Conservation (phyloP, 2,888 invertebrate species). For the Odontocolon sp. region DNA sequence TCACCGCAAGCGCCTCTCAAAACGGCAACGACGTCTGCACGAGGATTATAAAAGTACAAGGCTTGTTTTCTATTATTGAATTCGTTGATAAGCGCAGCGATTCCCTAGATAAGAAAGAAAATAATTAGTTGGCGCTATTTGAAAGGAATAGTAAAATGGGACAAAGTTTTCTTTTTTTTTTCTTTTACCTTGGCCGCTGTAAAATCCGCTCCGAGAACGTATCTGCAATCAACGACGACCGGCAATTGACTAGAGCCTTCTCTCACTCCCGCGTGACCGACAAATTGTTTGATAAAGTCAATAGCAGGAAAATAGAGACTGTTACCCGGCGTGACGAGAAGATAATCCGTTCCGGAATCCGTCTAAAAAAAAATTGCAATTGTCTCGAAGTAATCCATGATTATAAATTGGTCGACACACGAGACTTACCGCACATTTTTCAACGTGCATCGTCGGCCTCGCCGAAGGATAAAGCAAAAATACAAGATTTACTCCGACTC, state of each 20-base stretch:
- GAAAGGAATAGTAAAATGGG: background rate
- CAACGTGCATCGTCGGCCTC: conserved; percentile 88
- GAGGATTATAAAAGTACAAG: conserved; percentile 87
- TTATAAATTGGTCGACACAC: no score
- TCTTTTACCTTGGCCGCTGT: conserved; percentile 87
- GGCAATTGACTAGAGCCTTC: conserved; percentile 88
- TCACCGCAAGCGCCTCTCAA: conserved; percentile 86
- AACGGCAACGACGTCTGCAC: conserved; percentile 86
- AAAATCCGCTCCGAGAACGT: conserved; percentile 91
- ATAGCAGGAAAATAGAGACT: conserved; percentile 92
- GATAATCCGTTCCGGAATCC: conserved; percentile 86
- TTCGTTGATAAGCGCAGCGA: conserved; percentile 89
- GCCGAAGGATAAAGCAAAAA: conserved; percentile 91
- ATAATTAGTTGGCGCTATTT: background rate
- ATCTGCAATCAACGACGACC: conserved; percentile 91
- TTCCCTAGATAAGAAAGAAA: conserved; percentile 82
- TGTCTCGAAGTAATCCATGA: background rate
- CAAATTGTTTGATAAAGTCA: conserved; percentile 90
- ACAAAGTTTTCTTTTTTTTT: no score
- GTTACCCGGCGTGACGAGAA: conserved; percentile 90
- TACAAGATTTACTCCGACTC: conserved; percentile 90
- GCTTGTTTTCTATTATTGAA: conserved; percentile 87
- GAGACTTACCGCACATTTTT: conserved; percentile 86
- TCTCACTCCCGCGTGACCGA: conserved; percentile 88
- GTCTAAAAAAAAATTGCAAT: conserved; percentile 81